phyloP scores from a whole-genome alignment of 2,113 vertebrate genomes.

The Phocoena phocoena region DNA sequence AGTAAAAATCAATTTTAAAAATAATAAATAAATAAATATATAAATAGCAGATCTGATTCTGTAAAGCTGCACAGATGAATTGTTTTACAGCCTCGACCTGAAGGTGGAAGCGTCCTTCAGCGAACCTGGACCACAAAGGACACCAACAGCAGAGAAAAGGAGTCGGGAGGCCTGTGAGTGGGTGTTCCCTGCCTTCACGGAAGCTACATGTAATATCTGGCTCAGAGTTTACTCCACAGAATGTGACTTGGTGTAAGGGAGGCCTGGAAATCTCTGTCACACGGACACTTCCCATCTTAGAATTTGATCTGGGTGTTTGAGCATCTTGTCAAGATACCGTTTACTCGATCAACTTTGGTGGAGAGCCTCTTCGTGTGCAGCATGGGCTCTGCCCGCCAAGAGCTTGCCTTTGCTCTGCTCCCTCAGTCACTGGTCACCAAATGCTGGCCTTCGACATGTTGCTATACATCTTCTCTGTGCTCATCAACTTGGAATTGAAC shows the following conservation, averaged over 20 bases:
- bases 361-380: rapidly evolving
- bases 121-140: neutral
- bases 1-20: no score
- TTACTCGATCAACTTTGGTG: rapidly evolving
- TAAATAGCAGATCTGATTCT: no score
- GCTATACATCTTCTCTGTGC: rapidly evolving
- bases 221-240: neutral
- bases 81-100: rapidly evolving
- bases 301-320: no score
- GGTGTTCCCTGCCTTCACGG: neutral
- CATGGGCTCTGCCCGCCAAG: no score
- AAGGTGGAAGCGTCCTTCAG: no score
- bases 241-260: neutral
- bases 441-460: rapidly evolving
- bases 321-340: rapidly evolving
- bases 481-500: neutral
- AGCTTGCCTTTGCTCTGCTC: neutral
- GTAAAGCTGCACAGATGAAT: rapidly evolving
- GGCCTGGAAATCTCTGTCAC: neutral
- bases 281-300: rapidly evolving
- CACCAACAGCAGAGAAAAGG: neutral
- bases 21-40: no score
- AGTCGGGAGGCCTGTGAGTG: neutral
- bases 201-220: neutral
- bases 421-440: neutral